Base-by-base conservation (phyloP, 2,888 invertebrate species). In the Melikaiella ostensackeni region DNA sequence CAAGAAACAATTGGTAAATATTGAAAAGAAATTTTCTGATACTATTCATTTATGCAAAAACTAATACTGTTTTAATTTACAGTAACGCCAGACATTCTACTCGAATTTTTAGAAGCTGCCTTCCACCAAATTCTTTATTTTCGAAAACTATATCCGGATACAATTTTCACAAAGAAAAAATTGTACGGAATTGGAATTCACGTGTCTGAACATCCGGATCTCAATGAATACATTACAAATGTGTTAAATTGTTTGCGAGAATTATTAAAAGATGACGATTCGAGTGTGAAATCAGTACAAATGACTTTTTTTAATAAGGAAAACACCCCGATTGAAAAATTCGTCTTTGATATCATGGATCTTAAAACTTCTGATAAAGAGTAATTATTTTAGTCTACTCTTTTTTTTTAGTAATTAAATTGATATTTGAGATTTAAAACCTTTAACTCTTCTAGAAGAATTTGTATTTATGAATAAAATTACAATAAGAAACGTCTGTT, bases 61-160 rank as follows among this genome's bases (percentile, higher is more conserved):
- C 38, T 57, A 74, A 33, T 59, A 61, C 75, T 21, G 13, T 59
- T 55, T 74, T 79, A 79, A 76, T 70, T 84, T 88, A 87, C 84
- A 90, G 94, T 93, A 88, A 92, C 92, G 76, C 84, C 91, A 42
- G 94, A 95, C 84, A 91, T 95, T 75, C 89, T 94, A n/a, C 85
- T 94, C 76, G 95, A 95, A 91, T 95, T 95, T 88, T 88, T 96
- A 35, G 94, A 94, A 86, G 93, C 95, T 33, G 93, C 94, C 0
- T 93, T 95, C 79, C 94, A 95, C 85, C 93, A 92, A 77, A 93
- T 95, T 76, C 86, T 96, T 7, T 94, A 93, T 85, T 91, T 92
- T 77, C 89, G 94, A 75, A 93, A 94, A 82, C 89, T 95, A 62
- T 96, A 96, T 89, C 95, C 96, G 1, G 91, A 92, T 77, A 93